phyloP scores from a whole-genome alignment of 2,113 vertebrate species.

The Etia nguti region DNA sequence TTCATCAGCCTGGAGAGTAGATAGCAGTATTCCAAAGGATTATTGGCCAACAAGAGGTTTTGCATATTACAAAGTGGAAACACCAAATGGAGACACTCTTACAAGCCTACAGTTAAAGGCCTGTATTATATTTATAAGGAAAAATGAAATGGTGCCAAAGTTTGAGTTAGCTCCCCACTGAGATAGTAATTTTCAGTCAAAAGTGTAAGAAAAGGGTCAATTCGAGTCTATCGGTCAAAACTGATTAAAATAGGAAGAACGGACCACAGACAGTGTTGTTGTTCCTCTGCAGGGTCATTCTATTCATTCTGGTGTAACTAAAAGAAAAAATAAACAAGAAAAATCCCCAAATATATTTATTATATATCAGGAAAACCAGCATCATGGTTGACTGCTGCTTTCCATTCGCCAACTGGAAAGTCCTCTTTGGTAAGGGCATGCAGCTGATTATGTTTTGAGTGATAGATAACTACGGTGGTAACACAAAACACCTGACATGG shows the following conservation, averaged over 20 bases:
- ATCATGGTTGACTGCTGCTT: neutral
- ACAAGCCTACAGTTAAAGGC: neutral
- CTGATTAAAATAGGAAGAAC: constrained; percentile 30
- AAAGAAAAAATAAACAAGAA: neutral
- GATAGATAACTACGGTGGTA: neutral
- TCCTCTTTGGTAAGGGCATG: neutral
- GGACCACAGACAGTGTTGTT: neutral
- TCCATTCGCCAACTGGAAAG: neutral
- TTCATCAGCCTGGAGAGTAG: constrained; percentile 20
- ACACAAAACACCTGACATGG: neutral
- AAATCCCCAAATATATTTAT: neutral
- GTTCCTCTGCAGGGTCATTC: neutral
- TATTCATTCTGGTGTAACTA: neutral
- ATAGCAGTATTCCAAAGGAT: neutral
- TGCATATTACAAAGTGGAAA: constrained; percentile 16
- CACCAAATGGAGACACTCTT: neutral
- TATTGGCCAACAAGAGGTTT: neutral
- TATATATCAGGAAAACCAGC: neutral
- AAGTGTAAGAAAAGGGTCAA: constrained; percentile 44
- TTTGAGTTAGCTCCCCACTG: constrained; percentile 28
- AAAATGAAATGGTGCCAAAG: constrained; percentile 26
- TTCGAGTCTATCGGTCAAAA: constrained; percentile 19
- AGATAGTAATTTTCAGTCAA: constrained; percentile 49
- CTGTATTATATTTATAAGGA: constrained; percentile 52
- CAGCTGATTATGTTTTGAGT: neutral